Evolutionary conservation across 2,888 invertebrate genomes (phyloP).

Genomic region (Trachelus troglodyta): DNA sequence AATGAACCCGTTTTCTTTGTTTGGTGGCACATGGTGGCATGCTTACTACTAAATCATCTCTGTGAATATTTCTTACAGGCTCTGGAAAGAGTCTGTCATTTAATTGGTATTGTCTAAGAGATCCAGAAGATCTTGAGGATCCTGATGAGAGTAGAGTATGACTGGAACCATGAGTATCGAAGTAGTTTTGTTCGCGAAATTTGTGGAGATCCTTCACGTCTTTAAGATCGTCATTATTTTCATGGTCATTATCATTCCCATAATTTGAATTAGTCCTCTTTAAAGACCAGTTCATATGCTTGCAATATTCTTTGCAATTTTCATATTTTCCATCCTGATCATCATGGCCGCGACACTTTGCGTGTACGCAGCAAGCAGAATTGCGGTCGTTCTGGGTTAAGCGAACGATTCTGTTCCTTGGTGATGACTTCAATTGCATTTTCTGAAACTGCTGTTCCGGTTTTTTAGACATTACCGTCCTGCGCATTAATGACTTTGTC

Average conservation of each 20-base stretch:
- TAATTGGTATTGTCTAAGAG: slow-evolving; percentile 70
- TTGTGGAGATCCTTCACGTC: slow-evolving; percentile 51
- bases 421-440: neutral
- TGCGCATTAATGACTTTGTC: neutral
- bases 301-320: neutral
- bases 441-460: neutral
- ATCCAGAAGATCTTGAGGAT: slow-evolving; percentile 54
- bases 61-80: slow-evolving; percentile 58
- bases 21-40: slow-evolving; percentile 46
- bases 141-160: slow-evolving; percentile 40
- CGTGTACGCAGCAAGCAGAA: neutral
- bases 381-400: neutral
- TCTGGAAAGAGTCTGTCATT: slow-evolving; percentile 72
- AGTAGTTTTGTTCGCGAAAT: slow-evolving; percentile 72
- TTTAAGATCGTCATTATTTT: slow-evolving; percentile 15
- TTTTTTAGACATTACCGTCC: neutral
- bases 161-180: slow-evolving; percentile 72
- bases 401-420: neutral
- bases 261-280: neutral
- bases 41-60: slow-evolving; percentile 44
- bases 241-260: slow-evolving; percentile 11
- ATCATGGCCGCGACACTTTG: slow-evolving; percentile 10
- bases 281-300: neutral
- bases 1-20: slow-evolving; percentile 52
- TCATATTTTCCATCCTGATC: slow-evolving; percentile 13